phyloP scores from a whole-genome alignment of 2,113 vertebrate species.

The Sigmodon hispidus region DNA sequence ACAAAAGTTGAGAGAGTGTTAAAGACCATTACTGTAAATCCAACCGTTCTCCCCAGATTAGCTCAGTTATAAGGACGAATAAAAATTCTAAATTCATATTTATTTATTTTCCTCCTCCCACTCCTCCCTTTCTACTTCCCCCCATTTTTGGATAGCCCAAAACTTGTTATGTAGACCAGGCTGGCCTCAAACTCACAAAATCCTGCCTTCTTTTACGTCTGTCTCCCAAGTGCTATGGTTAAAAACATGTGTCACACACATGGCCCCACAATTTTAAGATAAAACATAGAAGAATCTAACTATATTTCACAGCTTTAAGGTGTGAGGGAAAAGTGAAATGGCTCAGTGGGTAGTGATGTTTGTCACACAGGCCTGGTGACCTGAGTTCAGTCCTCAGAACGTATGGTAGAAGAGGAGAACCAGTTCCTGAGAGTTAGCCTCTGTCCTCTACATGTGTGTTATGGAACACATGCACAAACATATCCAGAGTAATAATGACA shows the following conservation, averaged over 20 bases:
- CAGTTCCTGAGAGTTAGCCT: not conserved
- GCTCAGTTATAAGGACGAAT: conserved; percentile 1
- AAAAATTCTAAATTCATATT: not conserved
- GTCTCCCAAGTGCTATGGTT: not conserved
- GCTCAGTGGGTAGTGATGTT: not conserved
- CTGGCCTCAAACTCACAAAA: not conserved
- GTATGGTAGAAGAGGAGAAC: not conserved
- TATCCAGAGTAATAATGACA: not conserved
- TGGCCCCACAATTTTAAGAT: not conserved
- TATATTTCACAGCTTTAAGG: not conserved
- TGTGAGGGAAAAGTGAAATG: not conserved
- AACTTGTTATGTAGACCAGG: not conserved
- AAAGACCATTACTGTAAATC: not conserved
- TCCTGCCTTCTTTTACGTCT: not conserved
- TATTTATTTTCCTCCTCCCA: not conserved
- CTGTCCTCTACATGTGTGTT: not conserved
- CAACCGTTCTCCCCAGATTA: not conserved
- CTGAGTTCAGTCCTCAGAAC: not conserved
- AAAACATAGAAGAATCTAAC: not conserved
- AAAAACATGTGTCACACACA: not conserved
- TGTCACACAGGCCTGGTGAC: not conserved
- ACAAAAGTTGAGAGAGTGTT: not conserved
- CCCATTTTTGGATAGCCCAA: not conserved
- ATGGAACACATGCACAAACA: not conserved
- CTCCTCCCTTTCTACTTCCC: too few relatives aligned